Conservation (phyloP, 2,888 invertebrate species). For the Drosophila kambysellisi region DNA sequence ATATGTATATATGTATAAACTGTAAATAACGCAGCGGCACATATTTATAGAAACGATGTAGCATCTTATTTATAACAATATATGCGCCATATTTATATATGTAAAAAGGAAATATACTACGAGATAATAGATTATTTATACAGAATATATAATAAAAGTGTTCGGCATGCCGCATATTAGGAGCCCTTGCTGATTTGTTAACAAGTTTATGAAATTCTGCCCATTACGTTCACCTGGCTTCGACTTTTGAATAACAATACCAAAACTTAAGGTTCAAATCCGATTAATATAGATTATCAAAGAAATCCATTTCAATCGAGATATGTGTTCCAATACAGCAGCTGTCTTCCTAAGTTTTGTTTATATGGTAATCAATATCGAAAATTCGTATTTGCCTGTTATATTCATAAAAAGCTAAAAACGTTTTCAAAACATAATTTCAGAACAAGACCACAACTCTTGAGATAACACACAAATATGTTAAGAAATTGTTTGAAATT, state of each 20-base stretch:
- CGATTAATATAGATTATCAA: not conserved
- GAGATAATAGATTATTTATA: slow-evolving; percentile 15
- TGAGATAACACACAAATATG: not conserved
- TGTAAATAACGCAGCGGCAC: slow-evolving; percentile 13
- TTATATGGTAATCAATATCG: not conserved
- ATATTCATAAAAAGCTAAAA: too few species aligned
- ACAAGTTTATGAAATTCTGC: not conserved
- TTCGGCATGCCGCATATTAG: slow-evolving; percentile 25
- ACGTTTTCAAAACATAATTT: not conserved
- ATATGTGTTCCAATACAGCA: not conserved
- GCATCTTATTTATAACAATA: slow-evolving; percentile 9
- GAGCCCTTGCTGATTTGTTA: slow-evolving; percentile 8
- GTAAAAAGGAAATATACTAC: slow-evolving; percentile 15
- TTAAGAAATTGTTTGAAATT: not conserved
- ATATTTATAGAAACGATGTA: slow-evolving; percentile 7
- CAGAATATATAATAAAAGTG: not conserved
- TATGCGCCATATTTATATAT: slow-evolving; percentile 24
- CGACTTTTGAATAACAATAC: not conserved
- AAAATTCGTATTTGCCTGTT: not conserved
- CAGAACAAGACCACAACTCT: not conserved
- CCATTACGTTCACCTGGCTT: not conserved
- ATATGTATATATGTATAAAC: slow-evolving; percentile 21
- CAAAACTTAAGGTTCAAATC: not conserved
- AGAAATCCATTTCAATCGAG: not conserved
- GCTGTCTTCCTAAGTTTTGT: not conserved